Evolutionary conservation across 2,113 vertebrate species (phyloP), one percentile per base, ranked within the genome.

Genomic region (Morphnarchus princeps): DNA sequence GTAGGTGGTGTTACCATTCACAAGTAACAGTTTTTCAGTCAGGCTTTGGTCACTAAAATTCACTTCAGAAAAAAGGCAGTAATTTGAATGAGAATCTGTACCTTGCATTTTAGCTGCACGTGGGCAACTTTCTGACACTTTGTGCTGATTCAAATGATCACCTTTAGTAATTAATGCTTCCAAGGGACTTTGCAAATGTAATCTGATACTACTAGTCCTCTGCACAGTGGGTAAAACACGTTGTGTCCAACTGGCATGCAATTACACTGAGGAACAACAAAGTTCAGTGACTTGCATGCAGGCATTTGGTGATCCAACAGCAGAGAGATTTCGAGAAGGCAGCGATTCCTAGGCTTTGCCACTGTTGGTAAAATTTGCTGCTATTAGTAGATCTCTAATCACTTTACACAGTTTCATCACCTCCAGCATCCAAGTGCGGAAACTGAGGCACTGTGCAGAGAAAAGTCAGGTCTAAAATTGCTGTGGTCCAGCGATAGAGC

Each of bases 401-500:
- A 13, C 15, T 83, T 90, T 21, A 62, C 24, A 43, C 13, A 22
- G 16, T 26, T 72, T 57, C 26, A 36, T 66, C 55, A 59, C 14
- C 45, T 45, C 34, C 19, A 65, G 22, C 38, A 29, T 55, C 62
- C 57, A 47, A 82, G 26, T 12, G 26, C 3, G 4, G 74, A 73
- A 94, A 70, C 70, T 36, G 79, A 91, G 71, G 38, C 72, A 45
- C 67, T 7, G 4, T 34, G 32, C 21, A 1, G 19, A 38, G 36
- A 70, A 47, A 80, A 74, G 38, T 24, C 38, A 62, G 38, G 10
- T 59, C 63, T 89, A 43, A 85, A 62, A 62, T 26, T 63, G 29
- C 57, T 26, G 42, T 0, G 2, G 25, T 57, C 34, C 58, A 61
- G 74, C 0, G 0, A 38, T 0, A 65, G 29, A 61, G 12, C 11